These are phyloP conservation scores for Anas flavirostris DNA, from an alignment of 2,797 vertebrate genomes.

Conservation along the genomic window DNA sequence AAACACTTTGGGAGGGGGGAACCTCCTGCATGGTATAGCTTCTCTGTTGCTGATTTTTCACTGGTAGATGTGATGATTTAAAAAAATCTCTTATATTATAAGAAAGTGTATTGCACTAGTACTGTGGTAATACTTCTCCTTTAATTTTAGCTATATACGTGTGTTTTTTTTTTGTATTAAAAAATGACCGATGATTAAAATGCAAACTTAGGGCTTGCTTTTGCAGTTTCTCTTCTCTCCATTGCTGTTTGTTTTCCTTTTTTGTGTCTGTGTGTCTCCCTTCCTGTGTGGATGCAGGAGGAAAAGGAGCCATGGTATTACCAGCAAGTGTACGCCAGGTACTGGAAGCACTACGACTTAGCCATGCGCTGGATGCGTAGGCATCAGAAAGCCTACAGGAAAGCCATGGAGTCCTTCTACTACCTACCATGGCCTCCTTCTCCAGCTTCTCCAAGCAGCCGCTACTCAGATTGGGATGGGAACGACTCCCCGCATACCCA, in stretches of 20 bases:
- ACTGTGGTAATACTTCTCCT: neutral
- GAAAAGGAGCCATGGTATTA: conserved; percentile 79
- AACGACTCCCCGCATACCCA: neutral
- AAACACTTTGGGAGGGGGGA: neutral
- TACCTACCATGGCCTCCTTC: conserved; percentile 5
- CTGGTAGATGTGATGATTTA: neutral
- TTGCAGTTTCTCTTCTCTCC: neutral
- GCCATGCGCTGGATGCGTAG: conserved; percentile 90
- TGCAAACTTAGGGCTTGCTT: neutral
- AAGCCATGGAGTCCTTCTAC: conserved; percentile 82
- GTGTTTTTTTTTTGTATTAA: neutral
- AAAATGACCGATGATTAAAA: neutral
- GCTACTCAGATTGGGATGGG: conserved; percentile 70
- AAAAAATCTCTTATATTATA: neutral
- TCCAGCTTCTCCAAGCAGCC: neutral
- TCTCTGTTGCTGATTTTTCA: neutral
- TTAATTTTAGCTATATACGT: neutral
- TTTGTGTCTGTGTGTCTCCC: neutral
- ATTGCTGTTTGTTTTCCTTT: neutral
- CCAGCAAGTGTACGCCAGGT: conserved; percentile 83
- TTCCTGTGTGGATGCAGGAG: neutral
- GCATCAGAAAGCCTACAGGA: conserved; percentile 86
- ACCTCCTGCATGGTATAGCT: neutral
- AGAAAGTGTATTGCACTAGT: neutral
- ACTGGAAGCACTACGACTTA: conserved; percentile 93